Evolutionary conservation across 2,113 vertebrate species (phyloP), one percentile per base, ranked within the genome.

Genomic region (Platichthys flesus): DNA sequence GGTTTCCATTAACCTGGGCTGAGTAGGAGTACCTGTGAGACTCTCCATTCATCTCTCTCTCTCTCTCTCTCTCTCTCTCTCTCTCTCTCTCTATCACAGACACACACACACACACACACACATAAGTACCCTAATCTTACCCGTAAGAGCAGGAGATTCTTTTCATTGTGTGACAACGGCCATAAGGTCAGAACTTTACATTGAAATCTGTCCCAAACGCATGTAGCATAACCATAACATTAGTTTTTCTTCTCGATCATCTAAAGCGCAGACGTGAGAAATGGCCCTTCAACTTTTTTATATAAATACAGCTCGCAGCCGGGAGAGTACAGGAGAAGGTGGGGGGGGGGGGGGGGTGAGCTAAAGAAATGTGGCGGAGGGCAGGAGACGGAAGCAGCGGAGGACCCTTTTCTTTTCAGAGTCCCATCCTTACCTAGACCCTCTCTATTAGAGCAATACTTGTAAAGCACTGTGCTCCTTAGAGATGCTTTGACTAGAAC

Each of bases 171-270:
- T 52, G 59, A 60, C 5, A 92, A 90, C 84, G 93, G 91, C 89
- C 90, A 91, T 95, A 94, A 94, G 67, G 78, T 85, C 83, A 76
- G 67, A 88, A 71, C 58, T 94, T 93, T 95, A 95, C 95, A 92
- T 69, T 71, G 67, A 65, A 85, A 69, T 31, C 66, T 5, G 28
- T 83, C 75, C 81, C 61, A 40, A 67, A 78, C 85, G 82, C 79
- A 81, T 83, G 85, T 56, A 42, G 47, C 71, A 76, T 63, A 66
- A 64, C 60, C 65, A 62, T 81, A 81, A 82, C 84, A 85, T 88
- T 84, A 84, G 71, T 20, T 63, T 67, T 60, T 61, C 67, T 74
- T 31, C 15, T 63, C 47, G 14, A 52, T 71, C 57, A 35, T 71
- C 68, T 64, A 24, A 66, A 60, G 47, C 71, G 62, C 0, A 24